These are phyloP conservation scores for Lipophrys pholis DNA, from an alignment of 2,113 vertebrate genomes.

Conservation along the genomic window DNA sequence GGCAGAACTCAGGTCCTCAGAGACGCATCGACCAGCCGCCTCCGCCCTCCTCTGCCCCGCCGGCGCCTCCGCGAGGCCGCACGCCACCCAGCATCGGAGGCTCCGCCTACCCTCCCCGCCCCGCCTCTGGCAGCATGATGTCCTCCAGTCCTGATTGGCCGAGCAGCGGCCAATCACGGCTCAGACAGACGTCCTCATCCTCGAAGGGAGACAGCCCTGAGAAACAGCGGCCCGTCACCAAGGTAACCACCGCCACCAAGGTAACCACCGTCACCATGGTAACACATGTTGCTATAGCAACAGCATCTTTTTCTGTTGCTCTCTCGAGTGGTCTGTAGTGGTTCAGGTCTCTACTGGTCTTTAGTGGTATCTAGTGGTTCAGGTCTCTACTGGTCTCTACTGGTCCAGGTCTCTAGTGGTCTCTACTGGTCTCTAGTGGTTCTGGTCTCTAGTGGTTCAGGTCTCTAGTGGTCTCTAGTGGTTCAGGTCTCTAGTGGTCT, in stretches of 20 bases:
- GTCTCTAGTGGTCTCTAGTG: too few relatives aligned
- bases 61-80: constrained; percentile 86
- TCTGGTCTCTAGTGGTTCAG: too few relatives aligned
- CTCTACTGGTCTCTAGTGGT: too few relatives aligned
- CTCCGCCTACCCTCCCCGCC: constrained; percentile 88
- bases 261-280: background rate
- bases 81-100: constrained; percentile 88
- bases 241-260: constrained; percentile 65
- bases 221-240: constrained; percentile 79
- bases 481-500: too few relatives aligned
- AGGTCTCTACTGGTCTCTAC: too few relatives aligned
- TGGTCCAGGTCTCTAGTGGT: too few relatives aligned
- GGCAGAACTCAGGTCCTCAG: constrained; percentile 85
- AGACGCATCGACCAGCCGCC: constrained; percentile 94
- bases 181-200: constrained; percentile 93
- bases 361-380: too few relatives aligned
- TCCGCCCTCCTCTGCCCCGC: constrained; percentile 82
- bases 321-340: too few relatives aligned
- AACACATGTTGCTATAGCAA: too few relatives aligned
- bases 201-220: constrained; percentile 97
- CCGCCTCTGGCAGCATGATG: constrained; percentile 92
- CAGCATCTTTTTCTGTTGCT: too few relatives aligned
- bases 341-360: too few relatives aligned
- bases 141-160: constrained; percentile 87
- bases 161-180: constrained; percentile 77